Base-by-base conservation (phyloP, 2,888 invertebrate species). In the Geophilus truncorum region DNA sequence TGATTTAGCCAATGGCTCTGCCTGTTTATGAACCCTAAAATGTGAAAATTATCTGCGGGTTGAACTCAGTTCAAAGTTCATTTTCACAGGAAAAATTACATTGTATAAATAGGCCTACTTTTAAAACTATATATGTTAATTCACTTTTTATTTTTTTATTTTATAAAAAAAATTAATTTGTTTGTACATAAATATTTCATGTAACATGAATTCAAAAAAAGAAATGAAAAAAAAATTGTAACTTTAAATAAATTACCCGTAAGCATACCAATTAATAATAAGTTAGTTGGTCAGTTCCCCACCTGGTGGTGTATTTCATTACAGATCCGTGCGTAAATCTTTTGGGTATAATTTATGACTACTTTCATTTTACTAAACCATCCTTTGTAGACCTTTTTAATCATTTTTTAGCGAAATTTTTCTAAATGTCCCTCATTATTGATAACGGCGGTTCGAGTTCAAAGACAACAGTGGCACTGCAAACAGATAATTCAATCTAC, bases 381-480 rank as follows among this genome's bases (percentile, higher is more conserved):
- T 70, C 28, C 57, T 70, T 70, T 28, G 25, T 70, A 23, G 28
- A 25, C 70, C 15, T 25, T 23, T 70, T 70, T 70, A 70, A 70
- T 70, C 70, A 70, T 70, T 70, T 45, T 70, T 70, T 15, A 70
- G 28, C 28, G 6, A 70, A 70, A 70, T 70, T 70, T 70, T 70
- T 70, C 70, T 70, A 70, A 70, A 70, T 70, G 70, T 70, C 25
- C 70, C 70, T 70, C 70, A 28, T 70, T 70, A 70, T 70, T 70
- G 15, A 70, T 70, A 70, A 25, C 23, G 70, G 70, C 70, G 70
- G 70, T 70, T 70, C 28, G 25, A 70, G 70, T 70, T 70, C 70
- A 70, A 70, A 70, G 70, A 70, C 70, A 70, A 70, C 70, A 70
- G 70, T 70, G 70, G 70, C 70, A 70, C 70, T 70, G 28, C 70